phyloP scores from a whole-genome alignment of 2,888 invertebrate genomes.

The Leuctra nigra region DNA sequence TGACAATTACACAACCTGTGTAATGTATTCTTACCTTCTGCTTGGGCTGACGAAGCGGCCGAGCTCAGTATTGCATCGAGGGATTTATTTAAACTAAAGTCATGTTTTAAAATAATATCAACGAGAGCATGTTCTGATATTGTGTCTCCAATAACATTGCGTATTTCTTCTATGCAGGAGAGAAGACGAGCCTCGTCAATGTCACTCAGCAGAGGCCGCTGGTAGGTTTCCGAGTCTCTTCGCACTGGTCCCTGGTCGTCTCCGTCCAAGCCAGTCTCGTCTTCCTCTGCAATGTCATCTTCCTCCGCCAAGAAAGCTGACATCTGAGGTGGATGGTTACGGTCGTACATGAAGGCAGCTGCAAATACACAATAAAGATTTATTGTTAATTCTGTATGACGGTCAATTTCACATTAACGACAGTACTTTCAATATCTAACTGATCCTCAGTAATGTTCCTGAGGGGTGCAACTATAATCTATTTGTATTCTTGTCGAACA shows the following conservation, averaged over 20 bases:
- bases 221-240: conserved; percentile 41
- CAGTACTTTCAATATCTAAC: no score
- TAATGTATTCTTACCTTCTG: not conserved
- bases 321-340: conserved; percentile 52
- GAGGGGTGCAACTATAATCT: no score
- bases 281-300: conserved; percentile 61
- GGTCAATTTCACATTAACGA: no score
- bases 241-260: conserved; percentile 26
- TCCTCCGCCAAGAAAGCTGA: conserved; percentile 62
- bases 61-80: conserved; percentile 64
- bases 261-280: conserved; percentile 32
- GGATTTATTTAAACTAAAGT: conserved; percentile 56
- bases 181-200: conserved; percentile 66
- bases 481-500: no score
- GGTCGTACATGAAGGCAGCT: conserved; percentile 75
- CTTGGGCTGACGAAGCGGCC: conserved; percentile 37
- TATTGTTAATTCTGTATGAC: no score
- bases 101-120: conserved; percentile 61
- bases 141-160: conserved; percentile 70
- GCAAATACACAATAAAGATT: no score
- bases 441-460: not conserved
- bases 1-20: no score
- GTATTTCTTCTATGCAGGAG: conserved; percentile 77
- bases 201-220: conserved; percentile 49
- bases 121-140: conserved; percentile 65